Evolutionary conservation across 2,888 invertebrate genomes (phyloP).

Genomic region (Escarpia spicata): DNA sequence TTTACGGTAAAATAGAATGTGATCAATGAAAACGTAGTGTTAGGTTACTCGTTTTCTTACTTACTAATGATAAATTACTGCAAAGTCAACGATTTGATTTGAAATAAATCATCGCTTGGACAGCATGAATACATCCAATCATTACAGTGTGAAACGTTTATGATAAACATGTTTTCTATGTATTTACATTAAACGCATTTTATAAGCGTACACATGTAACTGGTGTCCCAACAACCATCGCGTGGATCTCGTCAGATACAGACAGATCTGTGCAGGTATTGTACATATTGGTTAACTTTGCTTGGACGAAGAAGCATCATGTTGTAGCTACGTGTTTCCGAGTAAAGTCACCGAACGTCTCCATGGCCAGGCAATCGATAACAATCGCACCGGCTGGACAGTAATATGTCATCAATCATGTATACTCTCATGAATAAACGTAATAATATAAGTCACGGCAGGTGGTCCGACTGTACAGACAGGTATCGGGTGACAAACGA

Average conservation of each 20-base stretch:
- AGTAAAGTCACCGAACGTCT: background rate
- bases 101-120: background rate
- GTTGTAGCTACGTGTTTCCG: background rate
- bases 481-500: background rate
- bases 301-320: background rate
- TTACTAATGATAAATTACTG: background rate
- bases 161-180: background rate
- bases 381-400: background rate
- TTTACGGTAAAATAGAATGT: too few species aligned
- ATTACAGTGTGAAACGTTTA: background rate
- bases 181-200: background rate
- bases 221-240: background rate
- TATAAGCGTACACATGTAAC: background rate
- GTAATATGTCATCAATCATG: background rate
- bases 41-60: background rate
- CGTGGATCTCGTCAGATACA: background rate
- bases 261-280: background rate
- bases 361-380: background rate
- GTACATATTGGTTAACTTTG: background rate
- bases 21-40: too few species aligned
- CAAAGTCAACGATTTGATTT: background rate
- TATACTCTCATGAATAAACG: conserved; percentile 10
- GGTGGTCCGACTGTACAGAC: background rate
- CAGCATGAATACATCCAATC: background rate
- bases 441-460: background rate